phyloP scores from a whole-genome alignment of 2,888 invertebrate species.

The Rutpela maculata region DNA sequence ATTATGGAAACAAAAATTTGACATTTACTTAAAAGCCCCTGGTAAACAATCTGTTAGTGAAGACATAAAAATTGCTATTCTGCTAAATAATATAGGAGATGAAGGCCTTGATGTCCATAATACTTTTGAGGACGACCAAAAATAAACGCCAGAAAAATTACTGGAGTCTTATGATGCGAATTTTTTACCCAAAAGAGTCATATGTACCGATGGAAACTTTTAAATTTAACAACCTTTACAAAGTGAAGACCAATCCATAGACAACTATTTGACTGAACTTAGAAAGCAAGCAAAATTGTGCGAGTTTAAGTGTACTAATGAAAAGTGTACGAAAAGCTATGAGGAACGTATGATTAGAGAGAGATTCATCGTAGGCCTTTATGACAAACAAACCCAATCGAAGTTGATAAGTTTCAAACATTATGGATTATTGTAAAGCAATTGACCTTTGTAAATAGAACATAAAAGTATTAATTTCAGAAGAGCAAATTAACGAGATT shows the following conservation, averaged over 20 bases:
- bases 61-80: slow-evolving; percentile 36
- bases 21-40: slow-evolving; percentile 32
- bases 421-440: slow-evolving; percentile 15
- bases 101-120: slow-evolving; percentile 31
- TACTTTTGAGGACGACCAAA: slow-evolving; percentile 27
- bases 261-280: not conserved
- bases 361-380: not conserved
- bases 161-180: slow-evolving; percentile 17
- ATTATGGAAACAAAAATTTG: slow-evolving; percentile 37
- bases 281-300: slow-evolving; percentile 4
- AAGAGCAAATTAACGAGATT: slow-evolving; percentile 30
- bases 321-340: slow-evolving; percentile 4
- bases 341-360: slow-evolving; percentile 9
- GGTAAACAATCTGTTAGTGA: slow-evolving; percentile 22
- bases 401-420: slow-evolving; percentile 2
- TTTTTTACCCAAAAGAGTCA: slow-evolving; percentile 16
- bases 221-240: slow-evolving; percentile 24
- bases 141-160: not conserved
- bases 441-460: slow-evolving; percentile 29
- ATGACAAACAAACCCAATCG: slow-evolving; percentile 18
- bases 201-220: slow-evolving; percentile 25
- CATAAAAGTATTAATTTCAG: slow-evolving; percentile 15
- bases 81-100: slow-evolving; percentile 34
- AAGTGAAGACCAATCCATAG: slow-evolving; percentile 8
- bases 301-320: not conserved